phyloP scores from a whole-genome alignment of 2,888 invertebrate genomes.

The Incurvaria masculella region DNA sequence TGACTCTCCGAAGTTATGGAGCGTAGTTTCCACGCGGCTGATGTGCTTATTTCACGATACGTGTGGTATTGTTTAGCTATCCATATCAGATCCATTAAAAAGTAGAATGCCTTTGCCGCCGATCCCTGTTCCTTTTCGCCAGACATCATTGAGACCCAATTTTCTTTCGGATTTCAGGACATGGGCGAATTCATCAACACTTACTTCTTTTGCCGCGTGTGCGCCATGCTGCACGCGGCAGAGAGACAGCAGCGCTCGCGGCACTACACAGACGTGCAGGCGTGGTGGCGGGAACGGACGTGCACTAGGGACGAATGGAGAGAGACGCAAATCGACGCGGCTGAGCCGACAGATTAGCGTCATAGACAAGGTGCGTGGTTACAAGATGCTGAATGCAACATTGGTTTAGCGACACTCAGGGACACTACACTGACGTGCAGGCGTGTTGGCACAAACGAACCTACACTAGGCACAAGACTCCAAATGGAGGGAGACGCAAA shows the following conservation, averaged over 20 bases:
- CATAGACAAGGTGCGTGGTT: too few species aligned
- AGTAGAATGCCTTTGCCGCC: too few species aligned
- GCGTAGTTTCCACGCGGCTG: too few species aligned
- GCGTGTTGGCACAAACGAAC: conserved; percentile 83
- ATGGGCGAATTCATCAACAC: conserved; percentile 97
- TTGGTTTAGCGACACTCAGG: conserved; percentile 35
- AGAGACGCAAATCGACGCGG: too few species aligned
- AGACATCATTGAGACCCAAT: too few species aligned
- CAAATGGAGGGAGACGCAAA: not conserved
- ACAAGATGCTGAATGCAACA: conserved; percentile 70
- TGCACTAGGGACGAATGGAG: conserved; percentile 61
- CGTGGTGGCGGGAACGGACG: conserved; percentile 81
- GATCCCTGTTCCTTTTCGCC: too few species aligned
- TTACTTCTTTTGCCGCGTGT: conserved; percentile 89
- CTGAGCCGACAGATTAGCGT: too few species aligned
- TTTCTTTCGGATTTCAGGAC: too few species aligned
- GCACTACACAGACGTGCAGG: conserved; percentile 80
- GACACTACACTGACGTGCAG: conserved; percentile 78
- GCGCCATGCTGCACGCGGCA: conserved; percentile 77
- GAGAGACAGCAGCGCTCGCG: conserved; percentile 37
- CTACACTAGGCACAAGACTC: conserved; percentile 75
- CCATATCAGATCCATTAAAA: too few species aligned
- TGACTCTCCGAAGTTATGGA: too few species aligned
- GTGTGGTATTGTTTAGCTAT: too few species aligned
- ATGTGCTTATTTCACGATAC: too few species aligned